A percentile compares a stretch with the other conserved stretches of the same genome.
Conservation (phyloP, 2,888 invertebrate genomes). For the Digitonthophagus gazella region DNA sequence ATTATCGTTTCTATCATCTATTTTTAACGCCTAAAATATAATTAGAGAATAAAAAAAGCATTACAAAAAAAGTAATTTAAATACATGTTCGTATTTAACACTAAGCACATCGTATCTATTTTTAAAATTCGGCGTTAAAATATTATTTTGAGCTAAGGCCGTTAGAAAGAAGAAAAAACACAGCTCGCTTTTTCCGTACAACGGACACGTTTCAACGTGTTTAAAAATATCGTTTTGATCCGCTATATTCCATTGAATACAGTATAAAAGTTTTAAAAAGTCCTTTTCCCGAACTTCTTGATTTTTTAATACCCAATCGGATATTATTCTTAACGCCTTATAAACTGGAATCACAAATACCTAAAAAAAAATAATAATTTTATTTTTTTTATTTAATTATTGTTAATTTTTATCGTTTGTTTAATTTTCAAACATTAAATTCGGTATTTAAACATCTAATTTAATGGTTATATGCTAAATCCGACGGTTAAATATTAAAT, state of each 20-base stretch:
- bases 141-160: conserved; percentile 50
- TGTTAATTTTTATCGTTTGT: no score
- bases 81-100: conserved; percentile 52
- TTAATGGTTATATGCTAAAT: no score
- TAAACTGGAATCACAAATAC: conserved; percentile 48
- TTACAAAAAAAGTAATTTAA: no score
- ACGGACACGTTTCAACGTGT: conserved; percentile 57
- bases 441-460: no score
- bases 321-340: conserved; percentile 53
- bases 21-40: conserved; percentile 25
- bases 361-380: conserved; percentile 35
- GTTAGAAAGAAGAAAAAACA: conserved; percentile 57
- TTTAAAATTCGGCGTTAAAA: conserved; percentile 54
- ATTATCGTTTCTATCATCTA: conserved; percentile 22
- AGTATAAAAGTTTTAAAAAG: conserved; percentile 56
- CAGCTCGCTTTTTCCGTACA: conserved; percentile 59
- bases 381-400: not conserved
- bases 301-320: conserved; percentile 57
- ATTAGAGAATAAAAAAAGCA: not conserved
- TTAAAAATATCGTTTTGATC: conserved; percentile 54
- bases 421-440: no score
- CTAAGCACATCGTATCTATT: conserved; percentile 52
- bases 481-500: no score
- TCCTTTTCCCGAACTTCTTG: conserved; percentile 54
- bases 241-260: conserved; percentile 52